Evolutionary conservation across 2,888 invertebrate species (phyloP), one percentile per base, ranked within the genome.

Genomic region (Acrocyrtus sp.): DNA sequence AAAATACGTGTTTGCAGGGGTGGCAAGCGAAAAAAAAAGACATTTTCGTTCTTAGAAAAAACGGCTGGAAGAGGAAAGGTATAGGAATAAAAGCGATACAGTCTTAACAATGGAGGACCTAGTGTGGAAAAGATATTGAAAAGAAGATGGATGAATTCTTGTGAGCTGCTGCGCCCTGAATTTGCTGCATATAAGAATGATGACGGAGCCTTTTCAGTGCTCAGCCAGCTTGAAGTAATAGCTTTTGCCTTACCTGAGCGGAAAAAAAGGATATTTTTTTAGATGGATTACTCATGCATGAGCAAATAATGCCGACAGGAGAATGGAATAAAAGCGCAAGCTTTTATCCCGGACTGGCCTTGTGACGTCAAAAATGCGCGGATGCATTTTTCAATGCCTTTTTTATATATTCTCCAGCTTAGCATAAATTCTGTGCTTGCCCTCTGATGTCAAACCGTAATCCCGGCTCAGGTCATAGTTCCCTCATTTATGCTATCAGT

Each of bases 121-220:
- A n/a, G n/a, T n/a, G n/a, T n/a, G n/a, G 51, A 15, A 24, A 54
- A 43, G 22, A 19, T 54, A 34, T 54, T 54, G 22, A 34, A 47
- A 27, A 34, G 56, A 54, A 65, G 48, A 65, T 65, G 65, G 65
- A 65, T 65, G 48, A 65, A 56, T 41, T 60, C 39, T n/a, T 61
- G 50, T 29, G 54, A 19, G 22, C 17, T 51, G 24, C 15, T 24
- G 50, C n/a, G 24, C 21, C 22, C 22, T 48, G 24, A 24, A 15
- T 24, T 21, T 48, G 21, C 24, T 48, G 24, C 12, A 24, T 22
- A 48, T 48, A 6, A 29, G 19, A 39, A 53, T 48, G 29, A 60
- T 60, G 60, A 27, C 50, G 24, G 48, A 34, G 50, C 34, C 47
- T 61, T n/a, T n/a, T n/a, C n/a, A n/a, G n/a, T n/a, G n/a, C n/a